Base-by-base conservation (phyloP, 2,113 vertebrate species). In the Ornithorhynchus anatinus region DNA sequence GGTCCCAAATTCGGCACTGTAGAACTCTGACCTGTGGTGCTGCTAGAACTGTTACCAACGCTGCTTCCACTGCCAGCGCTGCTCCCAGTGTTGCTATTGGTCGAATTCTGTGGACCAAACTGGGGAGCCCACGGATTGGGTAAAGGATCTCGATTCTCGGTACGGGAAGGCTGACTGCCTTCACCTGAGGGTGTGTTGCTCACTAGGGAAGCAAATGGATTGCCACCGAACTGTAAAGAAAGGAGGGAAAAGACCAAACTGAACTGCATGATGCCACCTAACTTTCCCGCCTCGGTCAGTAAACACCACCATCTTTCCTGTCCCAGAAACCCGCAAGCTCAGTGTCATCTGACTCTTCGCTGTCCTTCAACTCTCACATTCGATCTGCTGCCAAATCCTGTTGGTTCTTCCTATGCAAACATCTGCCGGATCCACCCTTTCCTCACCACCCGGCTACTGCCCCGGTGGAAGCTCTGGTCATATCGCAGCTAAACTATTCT, bases 201-300 rank as follows among this genome's bases (percentile, higher is more conserved):
- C 80, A 94, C 93, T 70, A 95, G 88, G 4, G 94, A 94, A 79
- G 94, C 93, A 88, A 95, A 95, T 3, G 94, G 94, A 53, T 95
- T 95, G 59, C 93, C 94, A 82, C 94, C 94, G 83, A 95, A 95
- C 94, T 95, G 82, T 16, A 89, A 22, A 50, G 42, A 38, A 79
- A 71, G 12, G 29, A 80, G 11, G 75, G 3, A 72, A 69, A 63
- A 86, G 23, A 91, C 13, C n/a, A n/a, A n/a, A n/a, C n/a, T n/a
- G n/a, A n/a, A n/a, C n/a, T n/a, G n/a, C n/a, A n/a, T n/a, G n/a
- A n/a, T n/a, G n/a, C n/a, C n/a, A n/a, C n/a, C n/a, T n/a, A n/a
- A n/a, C n/a, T n/a, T n/a, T n/a, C n/a, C n/a, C n/a, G n/a, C n/a
- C n/a, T n/a, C n/a, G n/a, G n/a, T n/a, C n/a, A n/a, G n/a, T n/a